Base-by-base conservation (phyloP, 2,797 vertebrate genomes). In the Gobionotothen gibberifrons region DNA sequence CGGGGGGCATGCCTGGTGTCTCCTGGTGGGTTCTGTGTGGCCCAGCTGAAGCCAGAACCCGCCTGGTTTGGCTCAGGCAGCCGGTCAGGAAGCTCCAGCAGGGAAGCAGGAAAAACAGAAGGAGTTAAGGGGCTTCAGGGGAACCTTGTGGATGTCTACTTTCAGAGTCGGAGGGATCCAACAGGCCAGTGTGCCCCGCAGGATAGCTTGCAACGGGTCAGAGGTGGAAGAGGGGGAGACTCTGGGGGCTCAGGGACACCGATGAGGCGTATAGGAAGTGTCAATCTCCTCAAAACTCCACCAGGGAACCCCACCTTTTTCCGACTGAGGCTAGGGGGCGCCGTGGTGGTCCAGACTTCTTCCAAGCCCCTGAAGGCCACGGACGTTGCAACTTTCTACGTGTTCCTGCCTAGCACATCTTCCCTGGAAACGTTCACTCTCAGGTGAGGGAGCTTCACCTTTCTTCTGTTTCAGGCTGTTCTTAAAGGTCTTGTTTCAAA, bases 101-200 rank as follows among this genome's bases (percentile, higher is more conserved):
- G 93, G 3, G 96, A 96, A 86, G 91, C 89, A 17, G 89, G 80
- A 22, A 88, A 68, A 73, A 59, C 6, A 9, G 84, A 43, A 85
- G 91, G 26, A 86, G 70, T 26, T 62, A 87, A 81, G 4, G 87
- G 89, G 15, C 64, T 87, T 0, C 93, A 94, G 60, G 96, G 95
- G 7, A 97, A 95, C 52, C 87, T 94, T 0, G 96, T 97, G 85
- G 97, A 99, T 77, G 94, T 99, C 3, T 98, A 99, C 85, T 99
- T 98, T 53, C 93, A 93, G 75, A 94, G 93, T 76, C 90, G 90
- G 26, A 79, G 85, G 52, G 93, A 91, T 56, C 86, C 81, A 47
- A 91, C 82, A 0, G 95, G 94, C 9, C 95, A 94, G 62, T 99
- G 98, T 21, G 59, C 71, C 32, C 94, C 92, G 7, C 95, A 96